Base-by-base conservation (phyloP, 2,888 invertebrate genomes). In the Stramonita haemastoma region DNA sequence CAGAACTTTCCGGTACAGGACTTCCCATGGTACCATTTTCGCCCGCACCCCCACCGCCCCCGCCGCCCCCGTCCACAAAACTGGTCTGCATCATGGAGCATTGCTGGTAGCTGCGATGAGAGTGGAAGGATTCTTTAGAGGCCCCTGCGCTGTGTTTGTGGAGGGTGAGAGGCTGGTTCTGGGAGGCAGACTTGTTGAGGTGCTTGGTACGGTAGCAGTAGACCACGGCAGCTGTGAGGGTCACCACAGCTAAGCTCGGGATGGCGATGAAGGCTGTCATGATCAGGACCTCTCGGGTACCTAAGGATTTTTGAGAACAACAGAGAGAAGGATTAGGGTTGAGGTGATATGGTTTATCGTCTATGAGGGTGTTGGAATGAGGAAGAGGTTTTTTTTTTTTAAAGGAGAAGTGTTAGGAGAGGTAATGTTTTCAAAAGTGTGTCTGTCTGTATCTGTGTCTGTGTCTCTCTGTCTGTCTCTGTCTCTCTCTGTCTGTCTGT, bases 201-300 rank as follows among this genome's bases (percentile, higher is more conserved):
- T 89, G 92, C 46, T 92, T 91, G 90, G 91, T 89, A 73, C 93
- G 92, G 91, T 93, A 94, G 89, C 94, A 94, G 90, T 93, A 93
- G 29, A 93, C 90, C 56, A 93, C 91, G 26, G 93, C 87, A 6
- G 93, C 89, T 15, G 93, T 90, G 26, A 93, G 90, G n/a, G 93
- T 89, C 22, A 94, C 88, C 17, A 95, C 86, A 32, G 91, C 90
- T 15, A 94, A 87, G 29, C 93, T 91, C 13, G 94, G 94, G 5
- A 93, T 92, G 66, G 93, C 93, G 34, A 94, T 93, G 73, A 93
- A 94, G 19, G 94, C 93, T 66, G 93, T 92, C 90, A 94, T 93
- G 88, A 92, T 92, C 81, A 95, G 89, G 29, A 95, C 92, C 86
- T 93, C 93, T 87, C 92, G 92, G 60, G 93, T 92, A 92, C 94